These are phyloP conservation scores for Brachionus koreanus DNA, from an alignment of 1,140 invertebrate genomes.

Conservation along the genomic window DNA sequence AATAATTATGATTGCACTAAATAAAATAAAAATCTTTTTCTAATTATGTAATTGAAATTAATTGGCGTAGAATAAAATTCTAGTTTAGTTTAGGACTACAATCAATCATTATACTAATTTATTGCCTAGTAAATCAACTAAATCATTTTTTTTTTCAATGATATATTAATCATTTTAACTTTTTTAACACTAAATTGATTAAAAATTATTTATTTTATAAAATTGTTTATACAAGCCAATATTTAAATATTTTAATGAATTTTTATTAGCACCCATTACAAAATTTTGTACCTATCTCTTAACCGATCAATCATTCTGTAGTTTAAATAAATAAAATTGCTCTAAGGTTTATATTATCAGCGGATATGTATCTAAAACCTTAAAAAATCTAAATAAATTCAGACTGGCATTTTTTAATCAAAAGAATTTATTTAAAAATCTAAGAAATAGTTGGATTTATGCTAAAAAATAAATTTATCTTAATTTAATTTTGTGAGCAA, in stretches of 20 bases:
- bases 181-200: not conserved
- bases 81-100: not conserved
- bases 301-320: not conserved
- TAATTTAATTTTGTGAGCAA: not conserved
- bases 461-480: not conserved
- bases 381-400: no score
- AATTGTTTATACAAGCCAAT: not conserved
- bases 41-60: slow-evolving; percentile 16
- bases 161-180: not conserved
- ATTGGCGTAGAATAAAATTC: not conserved
- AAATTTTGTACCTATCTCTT: not conserved
- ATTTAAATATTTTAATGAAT: not conserved
- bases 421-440: no score
- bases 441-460: no score
- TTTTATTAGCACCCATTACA: not conserved
- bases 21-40: slow-evolving; percentile 9
- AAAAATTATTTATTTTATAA: not conserved
- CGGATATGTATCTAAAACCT: not conserved
- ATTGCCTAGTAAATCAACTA: not conserved
- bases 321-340: not conserved
- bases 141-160: not conserved
- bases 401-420: no score
- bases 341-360: not conserved
- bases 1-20: not conserved
- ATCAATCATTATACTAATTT: not conserved